A percentile compares a stretch with the other conserved stretches of the same genome.
phyloP scores from a whole-genome alignment of 2,888 invertebrate genomes.

The Argyresthia albistria region DNA sequence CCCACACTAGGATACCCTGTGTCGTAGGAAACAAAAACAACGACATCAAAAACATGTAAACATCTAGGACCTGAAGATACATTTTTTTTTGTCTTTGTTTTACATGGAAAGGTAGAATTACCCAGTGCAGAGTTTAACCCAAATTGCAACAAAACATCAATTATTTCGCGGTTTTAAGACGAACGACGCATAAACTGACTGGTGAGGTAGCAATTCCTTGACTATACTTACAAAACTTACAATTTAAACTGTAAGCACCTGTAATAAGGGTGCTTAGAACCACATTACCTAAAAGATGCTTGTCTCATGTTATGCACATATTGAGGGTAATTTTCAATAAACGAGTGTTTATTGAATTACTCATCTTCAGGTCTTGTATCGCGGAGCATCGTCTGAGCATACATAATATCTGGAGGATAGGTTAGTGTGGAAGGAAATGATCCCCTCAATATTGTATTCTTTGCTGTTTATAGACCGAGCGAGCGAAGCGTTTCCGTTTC shows the following conservation, averaged over 20 bases:
- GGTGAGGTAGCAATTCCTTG: too few species aligned
- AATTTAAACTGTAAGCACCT: too few species aligned
- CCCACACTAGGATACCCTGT: too few species aligned
- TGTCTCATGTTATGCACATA: background rate
- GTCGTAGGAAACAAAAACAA: too few species aligned
- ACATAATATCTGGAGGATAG: background rate
- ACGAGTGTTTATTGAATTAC: constrained; percentile 11
- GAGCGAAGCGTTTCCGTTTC: too few species aligned
- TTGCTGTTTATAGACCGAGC: background rate
- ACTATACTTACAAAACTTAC: too few species aligned
- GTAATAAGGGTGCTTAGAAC: background rate
- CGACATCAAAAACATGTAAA: too few species aligned
- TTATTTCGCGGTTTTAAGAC: background rate
- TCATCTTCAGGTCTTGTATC: constrained; percentile 17
- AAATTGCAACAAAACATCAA: too few species aligned
- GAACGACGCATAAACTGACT: constrained; percentile 1
- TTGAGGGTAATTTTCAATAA: constrained; percentile 9
- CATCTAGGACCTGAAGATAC: too few species aligned
- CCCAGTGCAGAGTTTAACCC: too few species aligned
- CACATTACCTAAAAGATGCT: background rate
- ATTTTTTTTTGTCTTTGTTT: too few species aligned
- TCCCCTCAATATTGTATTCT: background rate
- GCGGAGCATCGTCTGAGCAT: constrained; percentile 4
- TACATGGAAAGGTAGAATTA: too few species aligned
- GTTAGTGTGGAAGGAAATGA: background rate